These are phyloP conservation scores for Baccha elongata DNA, from an alignment of 2,888 invertebrate genomes.

Conservation along the genomic window DNA sequence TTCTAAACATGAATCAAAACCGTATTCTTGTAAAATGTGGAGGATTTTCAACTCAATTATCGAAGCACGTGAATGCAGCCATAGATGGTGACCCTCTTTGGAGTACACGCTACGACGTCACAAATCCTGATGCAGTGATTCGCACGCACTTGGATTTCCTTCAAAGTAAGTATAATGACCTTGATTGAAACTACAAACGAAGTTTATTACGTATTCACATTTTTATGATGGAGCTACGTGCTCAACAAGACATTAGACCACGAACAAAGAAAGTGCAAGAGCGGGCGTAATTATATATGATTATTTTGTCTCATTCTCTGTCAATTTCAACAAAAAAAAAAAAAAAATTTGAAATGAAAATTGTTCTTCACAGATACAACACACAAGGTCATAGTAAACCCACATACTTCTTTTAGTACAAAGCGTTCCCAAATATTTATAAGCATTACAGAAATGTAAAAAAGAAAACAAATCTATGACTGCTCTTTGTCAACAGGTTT, in stretches of 20 bases:
- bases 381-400: slow-evolving; percentile 24
- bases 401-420: slow-evolving; percentile 7
- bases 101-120: slow-evolving; percentile 91
- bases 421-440: no score
- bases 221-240: background rate
- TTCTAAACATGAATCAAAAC: slow-evolving; percentile 23
- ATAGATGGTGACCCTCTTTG: slow-evolving; percentile 94
- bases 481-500: no score
- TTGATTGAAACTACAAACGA: background rate
- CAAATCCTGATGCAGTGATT: slow-evolving; percentile 89
- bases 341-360: background rate
- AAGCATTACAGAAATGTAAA: no score
- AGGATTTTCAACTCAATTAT: slow-evolving; percentile 91
- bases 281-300: background rate
- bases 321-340: slow-evolving; percentile 1
- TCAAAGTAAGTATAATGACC: slow-evolving; percentile 83
- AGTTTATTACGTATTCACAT: slow-evolving; percentile 36
- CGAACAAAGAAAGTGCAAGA: slow-evolving; percentile 18
- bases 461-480: no score
- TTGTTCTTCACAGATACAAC: slow-evolving; percentile 29
- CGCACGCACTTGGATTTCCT: slow-evolving; percentile 92
- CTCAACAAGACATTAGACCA: slow-evolving; percentile 8
- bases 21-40: slow-evolving; percentile 85
- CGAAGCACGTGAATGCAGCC: slow-evolving; percentile 87
- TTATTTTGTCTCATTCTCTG: slow-evolving; percentile 44